Evolutionary conservation across 1,140 invertebrate species (phyloP).

Genomic region (Leptopilina clavipes): DNA sequence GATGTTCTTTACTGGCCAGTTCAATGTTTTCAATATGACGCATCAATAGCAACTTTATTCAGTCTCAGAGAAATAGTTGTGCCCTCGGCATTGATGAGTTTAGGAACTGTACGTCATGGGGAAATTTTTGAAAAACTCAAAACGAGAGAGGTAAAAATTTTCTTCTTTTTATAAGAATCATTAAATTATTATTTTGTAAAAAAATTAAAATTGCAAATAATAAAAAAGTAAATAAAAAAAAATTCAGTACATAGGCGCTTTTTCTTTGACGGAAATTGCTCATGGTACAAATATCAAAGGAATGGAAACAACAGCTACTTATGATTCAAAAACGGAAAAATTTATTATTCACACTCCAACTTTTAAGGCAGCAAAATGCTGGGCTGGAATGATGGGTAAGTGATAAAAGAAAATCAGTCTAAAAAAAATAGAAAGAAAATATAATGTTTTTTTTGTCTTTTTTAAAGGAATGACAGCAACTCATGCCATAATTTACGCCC

Average conservation of each 20-base stretch:
- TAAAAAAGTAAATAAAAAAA: slow-evolving; percentile 37
- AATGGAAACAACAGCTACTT: slow-evolving; percentile 93
- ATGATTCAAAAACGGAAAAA: slow-evolving; percentile 83
- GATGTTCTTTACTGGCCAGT: slow-evolving; percentile 42
- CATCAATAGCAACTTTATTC: slow-evolving; percentile 82
- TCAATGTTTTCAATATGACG: slow-evolving; percentile 78
- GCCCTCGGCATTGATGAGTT: slow-evolving; percentile 80
- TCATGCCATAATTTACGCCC: slow-evolving; percentile 91
- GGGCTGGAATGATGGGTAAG: slow-evolving; percentile 91
- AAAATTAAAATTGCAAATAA: not conserved
- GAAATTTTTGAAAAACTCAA: slow-evolving; percentile 81
- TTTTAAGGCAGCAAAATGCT: slow-evolving; percentile 96
- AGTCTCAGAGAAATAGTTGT: slow-evolving; percentile 82
- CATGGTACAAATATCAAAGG: slow-evolving; percentile 96
- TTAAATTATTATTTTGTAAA: too few species aligned
- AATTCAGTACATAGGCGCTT: slow-evolving; percentile 83
- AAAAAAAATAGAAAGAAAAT: slow-evolving; percentile 30
- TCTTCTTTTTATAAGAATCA: not conserved
- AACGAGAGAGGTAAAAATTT: slow-evolving; percentile 77
- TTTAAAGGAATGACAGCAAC: slow-evolving; percentile 87
- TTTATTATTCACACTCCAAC: slow-evolving; percentile 94
- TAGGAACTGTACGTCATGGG: slow-evolving; percentile 86
- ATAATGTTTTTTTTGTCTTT: not conserved
- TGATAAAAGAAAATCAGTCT: too few species aligned
- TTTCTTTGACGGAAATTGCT: slow-evolving; percentile 93